These are phyloP conservation scores for Augochlora pura DNA, from an alignment of 1,140 invertebrate genomes.

Conservation along the genomic window DNA sequence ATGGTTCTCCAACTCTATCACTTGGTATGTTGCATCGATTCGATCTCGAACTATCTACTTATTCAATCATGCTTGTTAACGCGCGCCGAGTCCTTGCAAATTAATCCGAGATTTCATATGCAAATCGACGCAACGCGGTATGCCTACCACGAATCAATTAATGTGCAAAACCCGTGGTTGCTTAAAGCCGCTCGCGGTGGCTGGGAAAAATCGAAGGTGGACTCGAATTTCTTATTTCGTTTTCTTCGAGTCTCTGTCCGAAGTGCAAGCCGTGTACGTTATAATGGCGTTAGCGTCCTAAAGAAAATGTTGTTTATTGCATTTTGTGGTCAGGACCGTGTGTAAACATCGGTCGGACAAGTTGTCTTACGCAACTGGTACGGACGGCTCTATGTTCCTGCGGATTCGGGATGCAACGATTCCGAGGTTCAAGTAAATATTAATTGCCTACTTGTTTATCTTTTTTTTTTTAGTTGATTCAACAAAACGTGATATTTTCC, in stretches of 20 bases:
- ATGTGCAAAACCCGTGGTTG: not conserved
- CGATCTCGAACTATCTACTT: constrained; percentile 12
- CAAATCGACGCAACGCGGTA: not conserved
- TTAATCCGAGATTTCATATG: constrained; percentile 26
- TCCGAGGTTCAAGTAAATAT: too few relatives aligned
- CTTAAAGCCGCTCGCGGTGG: not conserved
- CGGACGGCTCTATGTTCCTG: not conserved
- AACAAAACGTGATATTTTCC: too few relatives aligned
- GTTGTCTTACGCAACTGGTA: not conserved
- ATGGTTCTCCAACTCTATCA: too few relatives aligned
- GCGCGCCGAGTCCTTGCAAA: constrained; percentile 2
- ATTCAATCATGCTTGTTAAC: constrained; percentile 14
- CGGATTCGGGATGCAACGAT: too few relatives aligned
- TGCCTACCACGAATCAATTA: not conserved
- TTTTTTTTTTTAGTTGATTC: too few relatives aligned
- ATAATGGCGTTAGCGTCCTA: too few relatives aligned
- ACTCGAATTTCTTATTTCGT: not conserved
- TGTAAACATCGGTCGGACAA: not conserved
- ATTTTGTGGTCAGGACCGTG: too few relatives aligned
- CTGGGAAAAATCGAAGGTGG: not conserved
- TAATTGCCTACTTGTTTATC: too few relatives aligned
- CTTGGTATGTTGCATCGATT: too few relatives aligned
- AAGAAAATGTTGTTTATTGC: too few relatives aligned
- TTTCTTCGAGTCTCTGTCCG: not conserved
- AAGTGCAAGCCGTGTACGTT: not conserved